Evolutionary conservation across 1,140 invertebrate genomes (phyloP), one percentile per base, ranked within the genome.

Genomic region (Trichoplusia ni): DNA sequence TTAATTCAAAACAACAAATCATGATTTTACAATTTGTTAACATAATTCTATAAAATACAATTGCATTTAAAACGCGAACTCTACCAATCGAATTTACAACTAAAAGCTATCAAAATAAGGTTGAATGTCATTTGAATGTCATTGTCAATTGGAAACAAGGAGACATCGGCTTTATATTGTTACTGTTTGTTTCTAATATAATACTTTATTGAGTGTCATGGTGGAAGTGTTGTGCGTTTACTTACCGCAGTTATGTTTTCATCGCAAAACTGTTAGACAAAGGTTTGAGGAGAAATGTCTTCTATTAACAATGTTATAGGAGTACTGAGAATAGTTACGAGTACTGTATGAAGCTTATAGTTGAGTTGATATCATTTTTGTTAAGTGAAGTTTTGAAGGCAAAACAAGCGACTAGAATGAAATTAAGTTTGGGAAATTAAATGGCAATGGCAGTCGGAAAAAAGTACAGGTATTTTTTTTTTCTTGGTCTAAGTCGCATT

Each of bases 181-280:
- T 46, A 14, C 21, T 51, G 47, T 51, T 51, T 51, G 47, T 51
- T 51, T 51, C 47, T 51, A 51, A 51, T 51, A 51, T 51, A 51
- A 51, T 35, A 51, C 47, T 51, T 51, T 51, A 51, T 51, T 4
- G 16, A 51, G 16, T 51, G 16, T 51, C 29, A 19, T 35, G 18
- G n/a, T 31, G 16, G 44, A n/a, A 35, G 27, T 33, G 27, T 33
- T 51, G n/a, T 16, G 6, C 19, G 8, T 51, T 51, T 51, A 51
- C 47, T 51, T 29, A 11, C 6, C 7, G 29, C 4, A 19, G 47
- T n/a, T 16, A 27, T 46, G 23, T 27, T 46, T 7, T 18, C 14
- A 6, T 51, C 47, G 29, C 35, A 33, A 49, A 27, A 5, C 11
- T 25, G 2, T 11, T 4, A 6, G 23, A n/a, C n/a, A n/a, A n/a